These are phyloP conservation scores for Agrilus mali DNA, from an alignment of 2,888 invertebrate genomes.

Conservation along the genomic window DNA sequence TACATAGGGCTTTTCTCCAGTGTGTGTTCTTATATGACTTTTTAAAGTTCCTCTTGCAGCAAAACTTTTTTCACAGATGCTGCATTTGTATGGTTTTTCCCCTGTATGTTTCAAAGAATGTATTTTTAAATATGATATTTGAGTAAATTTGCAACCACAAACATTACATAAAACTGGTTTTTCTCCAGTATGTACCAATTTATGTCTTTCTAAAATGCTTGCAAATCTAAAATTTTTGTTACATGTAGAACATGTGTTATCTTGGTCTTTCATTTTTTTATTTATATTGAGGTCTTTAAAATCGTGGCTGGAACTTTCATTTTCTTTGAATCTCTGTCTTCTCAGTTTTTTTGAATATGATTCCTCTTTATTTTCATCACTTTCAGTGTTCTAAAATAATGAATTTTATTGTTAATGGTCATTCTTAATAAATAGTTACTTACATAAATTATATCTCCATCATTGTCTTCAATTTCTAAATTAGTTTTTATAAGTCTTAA, in stretches of 20 bases:
- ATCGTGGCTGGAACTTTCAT: too few species aligned
- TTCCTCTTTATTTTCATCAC: too few species aligned
- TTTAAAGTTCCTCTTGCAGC: conserved; percentile 24
- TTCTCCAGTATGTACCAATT: conserved; percentile 24
- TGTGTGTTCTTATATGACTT: conserved; percentile 22
- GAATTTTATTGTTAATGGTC: too few species aligned
- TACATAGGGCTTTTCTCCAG: conserved; percentile 20
- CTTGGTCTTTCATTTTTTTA: conserved; percentile 15
- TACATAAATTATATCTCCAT: not conserved
- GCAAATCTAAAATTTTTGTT: conserved; percentile 24
- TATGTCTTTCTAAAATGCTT: conserved; percentile 24
- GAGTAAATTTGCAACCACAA: conserved; percentile 21
- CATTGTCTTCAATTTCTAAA: not conserved
- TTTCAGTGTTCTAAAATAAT: too few species aligned
- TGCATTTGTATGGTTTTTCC: conserved; percentile 25
- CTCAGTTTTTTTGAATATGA: too few species aligned
- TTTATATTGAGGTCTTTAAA: too few species aligned
- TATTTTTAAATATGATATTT: conserved; percentile 20
- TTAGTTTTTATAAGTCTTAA: not conserved
- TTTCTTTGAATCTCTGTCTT: too few species aligned
- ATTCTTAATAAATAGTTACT: too few species aligned
- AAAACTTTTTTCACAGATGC: conserved; percentile 22
- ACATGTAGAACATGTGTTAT: conserved; percentile 22
- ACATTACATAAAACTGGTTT: conserved; percentile 19
- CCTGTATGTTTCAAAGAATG: conserved; percentile 25